phyloP scores from a whole-genome alignment of 1,140 invertebrate species.

The Asobara japonica region DNA sequence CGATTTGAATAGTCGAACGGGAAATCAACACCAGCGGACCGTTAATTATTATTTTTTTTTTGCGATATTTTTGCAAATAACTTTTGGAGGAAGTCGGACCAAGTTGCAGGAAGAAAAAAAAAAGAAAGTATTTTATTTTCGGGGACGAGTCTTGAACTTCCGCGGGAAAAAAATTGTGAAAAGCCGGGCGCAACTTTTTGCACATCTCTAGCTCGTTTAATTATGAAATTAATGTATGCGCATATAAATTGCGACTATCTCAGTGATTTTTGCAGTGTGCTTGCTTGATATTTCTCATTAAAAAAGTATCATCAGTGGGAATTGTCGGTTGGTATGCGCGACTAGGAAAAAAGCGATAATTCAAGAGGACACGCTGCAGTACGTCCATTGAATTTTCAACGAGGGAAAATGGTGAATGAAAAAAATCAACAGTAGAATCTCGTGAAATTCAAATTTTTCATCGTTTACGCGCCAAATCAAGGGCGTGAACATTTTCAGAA shows the following conservation, averaged over 20 bases:
- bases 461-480: neutral
- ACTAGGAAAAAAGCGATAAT: neutral
- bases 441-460: neutral
- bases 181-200: neutral
- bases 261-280: neutral
- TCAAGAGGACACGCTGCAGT: neutral
- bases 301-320: neutral
- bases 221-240: slow-evolving; percentile 7
- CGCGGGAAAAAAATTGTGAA: neutral
- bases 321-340: neutral
- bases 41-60: no score
- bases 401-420: neutral
- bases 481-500: no score
- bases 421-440: neutral
- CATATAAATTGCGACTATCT: neutral
- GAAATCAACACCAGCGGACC: no score
- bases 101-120: neutral
- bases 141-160: no score
- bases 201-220: neutral
- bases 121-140: neutral
- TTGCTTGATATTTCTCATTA: slow-evolving; percentile 8
- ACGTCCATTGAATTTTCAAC: slow-evolving; percentile 1
- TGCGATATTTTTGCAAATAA: no score
- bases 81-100: no score
- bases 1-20: no score